A percentile compares a stretch with the other conserved stretches of the same genome.
phyloP scores from a whole-genome alignment of 2,113 vertebrate species.

The Lampris incognitus region DNA sequence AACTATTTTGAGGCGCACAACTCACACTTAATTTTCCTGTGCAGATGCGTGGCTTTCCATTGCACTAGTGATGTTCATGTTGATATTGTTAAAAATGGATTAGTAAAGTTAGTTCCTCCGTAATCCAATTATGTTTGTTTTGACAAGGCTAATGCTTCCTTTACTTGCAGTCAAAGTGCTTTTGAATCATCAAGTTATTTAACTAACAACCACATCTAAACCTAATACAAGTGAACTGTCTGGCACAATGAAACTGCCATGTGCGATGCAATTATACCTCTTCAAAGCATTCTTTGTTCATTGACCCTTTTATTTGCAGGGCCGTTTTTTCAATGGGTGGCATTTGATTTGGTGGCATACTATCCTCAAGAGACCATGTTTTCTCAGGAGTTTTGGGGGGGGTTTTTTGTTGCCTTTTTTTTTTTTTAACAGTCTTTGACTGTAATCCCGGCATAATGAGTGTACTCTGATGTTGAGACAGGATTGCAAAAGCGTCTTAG shows the following conservation, averaged over 20 bases:
- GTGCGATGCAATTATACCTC: constrained; percentile 75
- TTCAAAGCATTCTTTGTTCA: constrained; percentile 86
- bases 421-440: constrained; percentile 62
- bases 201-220: constrained; percentile 37
- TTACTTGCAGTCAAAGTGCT: constrained; percentile 33
- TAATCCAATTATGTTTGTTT: constrained; percentile 44
- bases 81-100: constrained; percentile 43
- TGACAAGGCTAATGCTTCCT: constrained; percentile 28
- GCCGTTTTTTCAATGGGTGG: constrained; percentile 56
- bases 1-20: not conserved
- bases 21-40: not conserved
- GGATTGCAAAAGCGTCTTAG: constrained; percentile 66
- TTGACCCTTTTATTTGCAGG: constrained; percentile 73
- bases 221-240: constrained; percentile 69
- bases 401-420: constrained; percentile 58
- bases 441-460: constrained; percentile 79
- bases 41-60: constrained; percentile 11
- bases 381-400: constrained; percentile 69
- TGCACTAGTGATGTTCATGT: not conserved
- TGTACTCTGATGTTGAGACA: constrained; percentile 56
- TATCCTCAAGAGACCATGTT: constrained; percentile 56
- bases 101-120: constrained; percentile 4
- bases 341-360: constrained; percentile 71
- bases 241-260: constrained; percentile 61
- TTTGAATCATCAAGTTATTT: constrained; percentile 19